Evolutionary conservation across 2,113 vertebrate species (phyloP), one percentile per base, ranked within the genome.

Genomic region (Saguinus midas): DNA sequence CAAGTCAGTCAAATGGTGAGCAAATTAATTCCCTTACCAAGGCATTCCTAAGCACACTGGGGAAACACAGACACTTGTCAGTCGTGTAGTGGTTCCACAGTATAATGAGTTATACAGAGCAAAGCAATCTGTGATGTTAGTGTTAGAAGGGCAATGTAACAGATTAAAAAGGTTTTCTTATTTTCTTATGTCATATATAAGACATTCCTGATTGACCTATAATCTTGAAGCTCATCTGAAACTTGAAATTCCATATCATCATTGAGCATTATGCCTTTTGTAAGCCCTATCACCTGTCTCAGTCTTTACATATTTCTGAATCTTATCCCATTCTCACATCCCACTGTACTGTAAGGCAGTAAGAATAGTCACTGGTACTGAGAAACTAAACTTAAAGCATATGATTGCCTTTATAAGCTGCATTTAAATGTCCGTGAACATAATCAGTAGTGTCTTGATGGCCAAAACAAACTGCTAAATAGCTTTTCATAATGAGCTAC

Each of bases 201-300:
- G n/a, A 9, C 37, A 64, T 48, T 94, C 70, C 27, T 85, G 16
- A 88, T 16, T 18, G 5, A 40, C 35, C 4, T 52, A 23, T 4
- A 35, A 25, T 1, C 16, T n/a, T 10, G 18, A 81, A 45, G 2
- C 10, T 87, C n/a, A 84, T 5, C 7, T 58, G 25, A 78, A 86
- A 83, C 9, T 61, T 87, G 35, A 92, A 68, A 90, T 78, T 94
- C 6, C 2, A 1, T 55, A 4, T 29, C 1, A 70, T 45, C 4
- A 27, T 17, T 75, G 21, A 87, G 4, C 8, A 11, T 37, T 3
- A 3, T 55, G 5, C 5, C 17, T 79, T 64, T 18, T 76, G 2
- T 87, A 2, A 75, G 12, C 4, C 16, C 23, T n/a, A 23, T 32
- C 1, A 11, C 0, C 6, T 12, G 0, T 17, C 4, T 78, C 5